These are phyloP conservation scores for Apamea anceps DNA, from an alignment of 2,888 invertebrate genomes.

Conservation along the genomic window DNA sequence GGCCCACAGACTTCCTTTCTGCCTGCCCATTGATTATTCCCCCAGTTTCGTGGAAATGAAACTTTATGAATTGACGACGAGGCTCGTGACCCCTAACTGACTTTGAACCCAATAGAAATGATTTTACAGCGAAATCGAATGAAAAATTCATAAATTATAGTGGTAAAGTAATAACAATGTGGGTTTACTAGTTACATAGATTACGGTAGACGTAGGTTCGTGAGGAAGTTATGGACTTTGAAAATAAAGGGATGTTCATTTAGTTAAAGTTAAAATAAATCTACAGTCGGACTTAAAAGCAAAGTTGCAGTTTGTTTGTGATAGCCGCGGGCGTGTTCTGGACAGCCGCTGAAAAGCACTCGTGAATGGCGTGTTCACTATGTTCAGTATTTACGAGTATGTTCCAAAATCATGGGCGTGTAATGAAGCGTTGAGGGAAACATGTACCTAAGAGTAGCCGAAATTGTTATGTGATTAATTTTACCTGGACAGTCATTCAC, in stretches of 20 bases:
- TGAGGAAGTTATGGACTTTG: slow-evolving; percentile 69
- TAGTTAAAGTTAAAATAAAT: slow-evolving; percentile 74
- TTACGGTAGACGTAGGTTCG: slow-evolving; percentile 62
- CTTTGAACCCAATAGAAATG: slow-evolving; percentile 66
- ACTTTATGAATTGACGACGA: slow-evolving; percentile 71
- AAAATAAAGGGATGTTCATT: slow-evolving; percentile 70
- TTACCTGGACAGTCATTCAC: slow-evolving; percentile 10
- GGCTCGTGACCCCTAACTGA: slow-evolving; percentile 68
- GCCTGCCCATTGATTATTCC: slow-evolving; percentile 76
- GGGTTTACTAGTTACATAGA: slow-evolving; percentile 56
- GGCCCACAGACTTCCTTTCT: slow-evolving; percentile 70
- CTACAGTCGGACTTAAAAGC: slow-evolving; percentile 75
- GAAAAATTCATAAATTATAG: slow-evolving; percentile 64
- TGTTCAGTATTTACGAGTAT: slow-evolving; percentile 34
- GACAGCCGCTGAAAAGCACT: slow-evolving; percentile 59
- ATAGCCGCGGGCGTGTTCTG: slow-evolving; percentile 65
- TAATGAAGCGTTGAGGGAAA: slow-evolving; percentile 44
- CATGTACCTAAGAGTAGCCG: slow-evolving; percentile 39
- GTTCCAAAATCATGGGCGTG: slow-evolving; percentile 45
- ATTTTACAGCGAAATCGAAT: slow-evolving; percentile 57
- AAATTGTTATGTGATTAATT: slow-evolving; percentile 35
- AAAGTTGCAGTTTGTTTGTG: slow-evolving; percentile 74
- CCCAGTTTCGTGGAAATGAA: slow-evolving; percentile 72
- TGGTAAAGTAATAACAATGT: slow-evolving; percentile 50
- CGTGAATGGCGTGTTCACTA: slow-evolving; percentile 52